Evolutionary conservation across 2,888 invertebrate genomes (phyloP), one percentile per base, ranked within the genome.

Genomic region (Plebejus argus): DNA sequence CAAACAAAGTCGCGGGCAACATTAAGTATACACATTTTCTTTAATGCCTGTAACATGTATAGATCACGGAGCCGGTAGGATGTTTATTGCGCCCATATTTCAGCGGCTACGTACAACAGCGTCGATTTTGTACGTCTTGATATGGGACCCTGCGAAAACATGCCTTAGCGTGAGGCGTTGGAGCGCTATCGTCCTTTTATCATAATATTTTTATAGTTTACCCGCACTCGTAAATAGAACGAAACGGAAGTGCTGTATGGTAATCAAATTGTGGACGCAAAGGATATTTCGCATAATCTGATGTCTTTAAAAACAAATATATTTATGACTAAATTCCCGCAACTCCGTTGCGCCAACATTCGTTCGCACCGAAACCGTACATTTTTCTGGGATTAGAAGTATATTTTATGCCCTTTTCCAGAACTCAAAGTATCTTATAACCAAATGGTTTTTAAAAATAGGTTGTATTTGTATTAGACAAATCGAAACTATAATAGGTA

Each of bases 41-140:
- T 66, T 15, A 1, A 66, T 66, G 33, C 18, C 66, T 1, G 66
- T 2, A 28, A 66, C 66, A 66, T 66, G 28, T 66, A 6, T 66
- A 28, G 66, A 66, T 66, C 66, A 66, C 28, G 66, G 79, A 78
- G 78, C 79, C 81, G 78, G 77, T 80, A 78, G 35, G 78, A 80
- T 83, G 80, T 82, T 81, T 84, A 84, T 84, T 84, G 81, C 80
- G 76, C 45, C 78, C 76, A 81, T 81, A 81, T 80, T 79, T 81
- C 80, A 81, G 76, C 77, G 77, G 78, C 77, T 72, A 72, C 79
- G 78, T 78, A 76, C 76, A 56, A 77, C 77, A 77, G 56, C 53
- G 80, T 79, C 78, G 80, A 80, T 81, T 80, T 77, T 80, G 78
- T 79, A 80, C 79, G 80, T 74, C 77, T 72, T 53, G 74, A 77